Conservation (phyloP, 1,140 invertebrate species). For the Stegodyphus dumicola region DNA sequence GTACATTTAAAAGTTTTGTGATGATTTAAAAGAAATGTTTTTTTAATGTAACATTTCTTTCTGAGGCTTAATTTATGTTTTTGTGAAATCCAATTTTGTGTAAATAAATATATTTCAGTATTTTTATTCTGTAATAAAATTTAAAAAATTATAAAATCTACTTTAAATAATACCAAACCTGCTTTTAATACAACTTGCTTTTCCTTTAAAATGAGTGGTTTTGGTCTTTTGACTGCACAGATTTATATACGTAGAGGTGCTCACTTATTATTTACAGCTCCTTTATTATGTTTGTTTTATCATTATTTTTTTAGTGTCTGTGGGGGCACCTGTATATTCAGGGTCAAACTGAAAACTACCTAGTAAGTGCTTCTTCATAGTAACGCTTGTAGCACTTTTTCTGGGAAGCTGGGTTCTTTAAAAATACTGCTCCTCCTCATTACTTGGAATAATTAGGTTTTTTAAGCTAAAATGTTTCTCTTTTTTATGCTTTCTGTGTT, state of each 20-base stretch:
- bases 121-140: no score
- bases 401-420: constrained; percentile 17
- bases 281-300: constrained; percentile 39
- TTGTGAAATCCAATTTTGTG: no score
- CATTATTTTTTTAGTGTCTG: constrained; percentile 60
- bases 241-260: not conserved
- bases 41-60: no score
- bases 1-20: no score
- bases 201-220: not conserved
- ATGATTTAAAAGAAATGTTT: no score
- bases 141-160: not conserved
- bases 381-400: constrained; percentile 20
- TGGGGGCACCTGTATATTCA: constrained; percentile 59
- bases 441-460: no score
- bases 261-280: constrained; percentile 17
- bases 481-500: not conserved
- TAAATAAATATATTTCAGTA: no score
- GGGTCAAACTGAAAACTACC: constrained; percentile 57
- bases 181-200: not conserved
- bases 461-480: not conserved
- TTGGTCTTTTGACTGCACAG: not conserved
- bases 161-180: not conserved
- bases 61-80: no score
- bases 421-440: no score
- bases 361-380: constrained; percentile 54